Evolutionary conservation across 2,113 vertebrate species (phyloP).

Genomic region (Callaeas wilsoni): DNA sequence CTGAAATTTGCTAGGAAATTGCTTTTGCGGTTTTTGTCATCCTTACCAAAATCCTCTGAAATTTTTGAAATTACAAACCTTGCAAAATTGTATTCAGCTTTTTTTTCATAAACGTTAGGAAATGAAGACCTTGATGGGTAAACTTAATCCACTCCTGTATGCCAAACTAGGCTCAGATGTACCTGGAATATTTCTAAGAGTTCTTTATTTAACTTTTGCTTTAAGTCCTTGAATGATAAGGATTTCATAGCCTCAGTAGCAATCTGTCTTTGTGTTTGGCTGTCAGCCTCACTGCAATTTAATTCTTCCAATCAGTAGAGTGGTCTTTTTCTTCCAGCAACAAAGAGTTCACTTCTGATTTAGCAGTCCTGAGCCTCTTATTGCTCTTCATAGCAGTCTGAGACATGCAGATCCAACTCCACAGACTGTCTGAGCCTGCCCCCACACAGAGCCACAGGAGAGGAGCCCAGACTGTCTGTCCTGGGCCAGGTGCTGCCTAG

Average conservation of each 20-base stretch:
- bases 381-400: not conserved
- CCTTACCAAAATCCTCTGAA: not conserved
- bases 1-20: not conserved
- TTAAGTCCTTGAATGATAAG: not conserved
- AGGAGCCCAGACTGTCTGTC: not conserved
- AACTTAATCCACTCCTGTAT: not conserved
- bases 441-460: not conserved
- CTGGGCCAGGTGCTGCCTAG: not conserved
- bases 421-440: not conserved
- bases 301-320: not conserved
- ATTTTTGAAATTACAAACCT: not conserved
- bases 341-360: not conserved
- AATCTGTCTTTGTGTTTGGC: not conserved
- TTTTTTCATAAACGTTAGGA: not conserved
- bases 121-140: not conserved
- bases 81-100: not conserved
- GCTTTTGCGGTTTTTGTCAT: not conserved
- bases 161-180: not conserved
- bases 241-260: not conserved
- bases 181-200: not conserved
- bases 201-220: not conserved
- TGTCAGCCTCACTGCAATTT: not conserved
- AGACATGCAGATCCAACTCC: not conserved
- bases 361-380: not conserved
- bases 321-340: not conserved